Base-by-base conservation (phyloP, 2,888 invertebrate genomes). In the Druceiella hillmani region DNA sequence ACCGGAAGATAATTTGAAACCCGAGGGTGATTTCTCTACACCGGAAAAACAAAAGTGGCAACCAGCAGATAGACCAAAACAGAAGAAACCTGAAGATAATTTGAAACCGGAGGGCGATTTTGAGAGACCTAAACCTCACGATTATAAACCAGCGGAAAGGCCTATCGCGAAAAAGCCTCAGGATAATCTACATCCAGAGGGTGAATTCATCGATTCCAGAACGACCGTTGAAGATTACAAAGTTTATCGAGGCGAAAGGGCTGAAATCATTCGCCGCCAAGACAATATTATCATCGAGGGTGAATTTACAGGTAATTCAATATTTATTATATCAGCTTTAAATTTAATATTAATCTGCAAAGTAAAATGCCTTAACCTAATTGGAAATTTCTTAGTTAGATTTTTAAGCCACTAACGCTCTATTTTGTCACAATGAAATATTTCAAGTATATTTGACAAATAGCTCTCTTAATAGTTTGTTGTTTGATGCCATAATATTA, bases 241-340 rank as follows among this genome's bases (percentile, higher is more conserved):
- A 43, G 67, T 75, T n/a, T 71, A 76, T 2, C 68, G 61, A 17
- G 79, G 79, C 1, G 81, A 81, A 55, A 69, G 81, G 48, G 78
- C 78, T 20, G 78, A 81, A 57, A 76, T 82, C 13, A 68, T 76
- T 43, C 74, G 75, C 43, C 77, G 72, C 28, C 74, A 75, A 45
- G 81, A 84, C 55, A 83, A 85, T 54, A 71, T 83, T 10, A 74
- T 73, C 22, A 66, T 75, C 34, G 75, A 78, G 66, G 79, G 81
- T 50, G 75, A 78, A 58, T 83, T 83, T 48, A 76, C 66, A 57
- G 79, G 81, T 80, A 64, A 63, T 55, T 50, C 38, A 34, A 36
- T 17, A 33, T 20, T 20, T 20, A 7, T 20, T 20, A 7, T n/a
- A n/a, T n/a, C n/a, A n/a, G n/a, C n/a, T n/a, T n/a, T n/a, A n/a